Evolutionary conservation across 2,113 vertebrate species (phyloP).

Genomic region (Sinocyclocheilus maitianheensis): DNA sequence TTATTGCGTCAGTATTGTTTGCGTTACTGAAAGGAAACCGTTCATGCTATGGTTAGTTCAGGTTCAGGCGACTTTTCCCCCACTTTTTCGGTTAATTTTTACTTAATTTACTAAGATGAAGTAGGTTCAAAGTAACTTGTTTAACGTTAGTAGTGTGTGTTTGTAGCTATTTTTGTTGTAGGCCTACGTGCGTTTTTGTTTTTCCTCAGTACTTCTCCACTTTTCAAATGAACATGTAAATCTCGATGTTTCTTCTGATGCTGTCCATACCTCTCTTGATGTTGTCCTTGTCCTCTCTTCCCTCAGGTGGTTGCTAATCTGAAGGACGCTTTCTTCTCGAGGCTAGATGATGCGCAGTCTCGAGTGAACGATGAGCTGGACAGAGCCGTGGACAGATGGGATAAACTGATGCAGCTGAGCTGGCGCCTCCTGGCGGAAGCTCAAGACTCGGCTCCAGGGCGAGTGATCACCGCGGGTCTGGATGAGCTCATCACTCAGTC

Average conservation of each 20-base stretch:
- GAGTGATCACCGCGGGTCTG: conserved; percentile 47
- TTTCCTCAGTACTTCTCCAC: not conserved
- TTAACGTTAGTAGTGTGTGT: not conserved
- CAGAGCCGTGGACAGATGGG: conserved; percentile 56
- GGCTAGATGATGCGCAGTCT: conserved; percentile 68
- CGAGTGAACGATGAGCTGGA: conserved; percentile 65
- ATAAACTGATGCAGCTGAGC: conserved; percentile 4
- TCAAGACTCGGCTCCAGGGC: conserved; percentile 60
- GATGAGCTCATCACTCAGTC: conserved; percentile 68
- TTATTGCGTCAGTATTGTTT: too few species aligned
- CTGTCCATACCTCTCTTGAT: not conserved
- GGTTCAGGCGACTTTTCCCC: too few species aligned
- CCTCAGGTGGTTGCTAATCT: conserved; percentile 69
- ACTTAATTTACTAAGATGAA: not conserved
- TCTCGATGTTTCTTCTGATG: not conserved
- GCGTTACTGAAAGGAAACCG: too few species aligned
- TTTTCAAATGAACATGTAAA: not conserved
- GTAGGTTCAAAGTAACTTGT: not conserved
- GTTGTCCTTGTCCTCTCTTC: not conserved
- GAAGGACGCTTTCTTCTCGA: conserved; percentile 66
- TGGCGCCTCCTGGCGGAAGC: conserved; percentile 41
- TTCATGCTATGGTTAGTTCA: too few species aligned
- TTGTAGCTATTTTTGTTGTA: not conserved
- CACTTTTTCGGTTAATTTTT: too few species aligned
- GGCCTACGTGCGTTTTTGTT: not conserved